These are phyloP conservation scores for Sinocyclocheilus grahami DNA, from an alignment of 2,113 vertebrate species.

Conservation along the genomic window DNA sequence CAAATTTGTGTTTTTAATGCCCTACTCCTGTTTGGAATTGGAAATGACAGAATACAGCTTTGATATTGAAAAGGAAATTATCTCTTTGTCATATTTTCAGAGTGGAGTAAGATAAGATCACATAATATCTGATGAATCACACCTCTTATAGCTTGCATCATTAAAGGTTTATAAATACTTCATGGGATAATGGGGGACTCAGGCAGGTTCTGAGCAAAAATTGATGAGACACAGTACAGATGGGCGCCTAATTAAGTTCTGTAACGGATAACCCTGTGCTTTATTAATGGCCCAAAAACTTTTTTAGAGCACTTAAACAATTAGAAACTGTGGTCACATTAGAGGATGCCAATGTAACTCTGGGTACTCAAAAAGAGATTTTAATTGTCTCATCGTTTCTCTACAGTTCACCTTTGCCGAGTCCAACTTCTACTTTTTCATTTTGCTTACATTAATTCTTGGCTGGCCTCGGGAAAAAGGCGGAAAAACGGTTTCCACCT, in stretches of 20 bases:
- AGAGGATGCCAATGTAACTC: not conserved
- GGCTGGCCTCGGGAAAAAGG: not conserved
- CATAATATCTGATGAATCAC: slow-evolving; percentile 43
- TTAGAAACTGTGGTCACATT: not conserved
- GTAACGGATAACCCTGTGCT: slow-evolving; percentile 50
- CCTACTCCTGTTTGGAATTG: not conserved
- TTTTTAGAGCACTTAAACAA: slow-evolving; percentile 11
- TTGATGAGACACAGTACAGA: slow-evolving; percentile 59
- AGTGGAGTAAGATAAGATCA: slow-evolving; percentile 23
- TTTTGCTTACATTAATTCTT: slow-evolving; percentile 8
- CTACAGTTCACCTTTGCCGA: not conserved
- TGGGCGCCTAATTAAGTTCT: slow-evolving; percentile 56
- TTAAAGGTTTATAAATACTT: slow-evolving; percentile 63
- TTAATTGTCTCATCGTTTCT: not conserved
- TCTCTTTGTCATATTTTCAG: not conserved
- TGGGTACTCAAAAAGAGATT: not conserved
- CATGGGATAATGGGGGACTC: slow-evolving; percentile 48
- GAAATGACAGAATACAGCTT: not conserved
- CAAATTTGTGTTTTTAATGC: not conserved
- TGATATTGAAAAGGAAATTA: not conserved
- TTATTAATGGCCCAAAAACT: slow-evolving; percentile 45
- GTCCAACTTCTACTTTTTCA: not conserved
- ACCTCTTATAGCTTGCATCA: slow-evolving; percentile 52
- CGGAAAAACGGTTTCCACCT: slow-evolving; percentile 7
- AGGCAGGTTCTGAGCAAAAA: slow-evolving; percentile 55